Percentiles rank a stretch among this genome's conserved stretches.
Conservation (phyloP, 2,113 vertebrate species). For the Sceloporus undulatus region DNA sequence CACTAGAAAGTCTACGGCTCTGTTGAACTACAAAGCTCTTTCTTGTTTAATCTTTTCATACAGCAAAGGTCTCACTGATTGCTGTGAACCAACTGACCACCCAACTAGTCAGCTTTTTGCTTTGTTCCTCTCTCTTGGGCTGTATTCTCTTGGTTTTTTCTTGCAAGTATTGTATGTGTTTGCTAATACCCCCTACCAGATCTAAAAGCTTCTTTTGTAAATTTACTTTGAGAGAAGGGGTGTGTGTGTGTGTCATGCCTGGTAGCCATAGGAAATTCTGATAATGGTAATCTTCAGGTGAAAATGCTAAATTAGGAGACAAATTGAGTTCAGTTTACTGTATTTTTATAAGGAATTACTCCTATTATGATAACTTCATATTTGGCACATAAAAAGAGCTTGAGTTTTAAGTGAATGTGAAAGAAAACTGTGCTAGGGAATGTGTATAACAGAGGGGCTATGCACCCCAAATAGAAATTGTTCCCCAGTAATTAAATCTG, state of each 20-base stretch:
- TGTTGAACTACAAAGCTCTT: background rate
- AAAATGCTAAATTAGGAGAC: too few species aligned
- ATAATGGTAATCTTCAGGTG: background rate
- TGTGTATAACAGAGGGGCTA: too few species aligned
- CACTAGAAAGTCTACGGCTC: background rate
- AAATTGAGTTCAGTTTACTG: too few species aligned
- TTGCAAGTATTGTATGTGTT: background rate
- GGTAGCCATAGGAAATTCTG: background rate
- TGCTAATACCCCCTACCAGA: background rate
- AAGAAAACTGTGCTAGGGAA: too few species aligned
- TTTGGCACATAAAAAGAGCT: too few species aligned
- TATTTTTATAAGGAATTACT: background rate
- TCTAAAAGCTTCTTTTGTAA: background rate
- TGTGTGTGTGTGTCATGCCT: too few species aligned
- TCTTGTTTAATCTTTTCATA: background rate
- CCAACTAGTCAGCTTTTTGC: background rate
- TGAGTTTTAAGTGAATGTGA: too few species aligned
- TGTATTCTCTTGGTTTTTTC: background rate
- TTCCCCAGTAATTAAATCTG: too few species aligned
- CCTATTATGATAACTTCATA: too few species aligned
- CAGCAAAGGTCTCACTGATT: background rate
- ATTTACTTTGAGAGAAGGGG: background rate
- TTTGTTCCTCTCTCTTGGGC: background rate
- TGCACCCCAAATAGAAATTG: too few species aligned
- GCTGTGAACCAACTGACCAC: background rate